Conservation (phyloP, 2,888 invertebrate species). For the Drymonia ruficornis region DNA sequence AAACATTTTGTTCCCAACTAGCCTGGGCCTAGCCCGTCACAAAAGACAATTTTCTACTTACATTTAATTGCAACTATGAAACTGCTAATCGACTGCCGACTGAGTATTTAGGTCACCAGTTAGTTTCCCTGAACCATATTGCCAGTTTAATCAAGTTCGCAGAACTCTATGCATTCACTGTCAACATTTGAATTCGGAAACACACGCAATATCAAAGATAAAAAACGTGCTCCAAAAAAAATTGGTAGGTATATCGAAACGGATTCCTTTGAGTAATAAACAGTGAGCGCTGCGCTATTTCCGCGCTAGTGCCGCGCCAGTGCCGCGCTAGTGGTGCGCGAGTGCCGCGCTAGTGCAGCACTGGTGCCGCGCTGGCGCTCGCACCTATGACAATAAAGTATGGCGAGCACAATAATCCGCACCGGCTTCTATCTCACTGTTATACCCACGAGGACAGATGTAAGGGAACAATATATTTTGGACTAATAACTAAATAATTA, state of each 20-base stretch:
- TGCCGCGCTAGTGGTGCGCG: not conserved
- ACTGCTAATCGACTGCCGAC: too few species aligned
- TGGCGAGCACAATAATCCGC: constrained; percentile 39
- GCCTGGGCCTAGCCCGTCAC: too few species aligned
- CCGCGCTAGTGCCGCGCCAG: too few species aligned
- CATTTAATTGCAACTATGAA: too few species aligned
- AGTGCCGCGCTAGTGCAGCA: not conserved
- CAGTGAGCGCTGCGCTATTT: not conserved
- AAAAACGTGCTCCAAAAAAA: not conserved
- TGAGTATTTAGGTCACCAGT: too few species aligned
- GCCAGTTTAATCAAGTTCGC: too few species aligned
- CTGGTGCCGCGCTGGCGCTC: constrained; percentile 4
- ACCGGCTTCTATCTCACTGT: constrained; percentile 32
- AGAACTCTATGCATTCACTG: too few species aligned
- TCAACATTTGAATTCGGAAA: not conserved
- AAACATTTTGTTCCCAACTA: too few species aligned
- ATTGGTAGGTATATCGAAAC: not conserved
- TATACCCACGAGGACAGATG: constrained; percentile 14
- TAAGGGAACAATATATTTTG: not conserved
- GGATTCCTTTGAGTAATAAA: constrained; percentile 4
- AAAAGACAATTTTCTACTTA: too few species aligned
- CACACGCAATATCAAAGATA: not conserved
- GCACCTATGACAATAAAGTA: constrained; percentile 39
- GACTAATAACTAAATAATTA: too few species aligned
- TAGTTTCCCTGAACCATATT: too few species aligned